Conservation (phyloP, 2,888 invertebrate species). For the Ernsta delagoae region DNA sequence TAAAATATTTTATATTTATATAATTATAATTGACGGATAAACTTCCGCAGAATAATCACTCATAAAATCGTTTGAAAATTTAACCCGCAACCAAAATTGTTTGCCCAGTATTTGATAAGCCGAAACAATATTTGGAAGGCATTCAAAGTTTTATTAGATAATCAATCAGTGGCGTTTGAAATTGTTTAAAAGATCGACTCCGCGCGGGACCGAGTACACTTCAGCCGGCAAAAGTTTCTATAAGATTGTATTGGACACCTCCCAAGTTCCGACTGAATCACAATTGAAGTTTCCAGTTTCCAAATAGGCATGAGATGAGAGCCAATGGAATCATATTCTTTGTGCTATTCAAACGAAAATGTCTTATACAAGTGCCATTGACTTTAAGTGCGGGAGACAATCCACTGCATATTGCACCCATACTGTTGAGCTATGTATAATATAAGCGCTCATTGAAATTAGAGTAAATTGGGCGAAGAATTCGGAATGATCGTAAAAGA, state of each 20-base stretch:
- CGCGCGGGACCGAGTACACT: conserved; percentile 2
- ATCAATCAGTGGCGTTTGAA: conserved; percentile 35
- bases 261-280: conserved; percentile 64
- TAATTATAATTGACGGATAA: neutral
- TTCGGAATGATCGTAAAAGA: neutral
- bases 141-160: conserved; percentile 37
- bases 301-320: conserved; percentile 48
- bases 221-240: conserved; percentile 65
- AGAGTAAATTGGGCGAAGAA: neutral
- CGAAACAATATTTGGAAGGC: conserved; percentile 25
- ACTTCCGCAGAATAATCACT: neutral
- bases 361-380: conserved; percentile 36
- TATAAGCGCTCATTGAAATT: neutral
- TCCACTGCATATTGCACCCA: conserved; percentile 3
- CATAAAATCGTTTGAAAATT: conserved; percentile 29
- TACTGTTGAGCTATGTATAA: neutral
- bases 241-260: conserved; percentile 78
- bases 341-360: conserved; percentile 37
- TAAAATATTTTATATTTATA: no score
- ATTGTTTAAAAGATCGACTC: conserved; percentile 35
- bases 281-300: conserved; percentile 51
- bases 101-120: conserved; percentile 21
- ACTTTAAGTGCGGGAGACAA: conserved; percentile 29
- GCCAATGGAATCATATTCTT: conserved; percentile 43
- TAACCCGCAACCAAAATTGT: conserved; percentile 1